Evolutionary conservation across 2,888 invertebrate species (phyloP).

Genomic region (Blastobasis lacticolella): DNA sequence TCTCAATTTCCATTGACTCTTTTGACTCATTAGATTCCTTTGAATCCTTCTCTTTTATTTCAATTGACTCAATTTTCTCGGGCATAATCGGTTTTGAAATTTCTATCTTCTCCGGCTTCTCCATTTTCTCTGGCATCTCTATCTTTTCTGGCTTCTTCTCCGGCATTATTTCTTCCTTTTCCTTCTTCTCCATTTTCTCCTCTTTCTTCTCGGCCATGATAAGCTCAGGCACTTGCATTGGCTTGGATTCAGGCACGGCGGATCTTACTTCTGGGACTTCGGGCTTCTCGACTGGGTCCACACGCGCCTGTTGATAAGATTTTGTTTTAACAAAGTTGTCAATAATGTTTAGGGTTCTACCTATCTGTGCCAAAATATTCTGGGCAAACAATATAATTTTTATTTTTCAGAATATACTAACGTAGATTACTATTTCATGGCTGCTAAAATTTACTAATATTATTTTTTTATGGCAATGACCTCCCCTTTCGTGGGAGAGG

Average conservation of each 20-base stretch:
- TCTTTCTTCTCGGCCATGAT: slow-evolving; percentile 49
- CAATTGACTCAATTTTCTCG: slow-evolving; percentile 20
- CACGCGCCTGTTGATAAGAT: slow-evolving; percentile 27
- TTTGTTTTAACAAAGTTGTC: too few relatives aligned
- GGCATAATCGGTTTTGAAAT: slow-evolving; percentile 14
- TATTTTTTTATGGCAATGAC: too few relatives aligned
- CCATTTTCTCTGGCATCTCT: slow-evolving; percentile 29
- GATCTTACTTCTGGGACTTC: slow-evolving; percentile 33
- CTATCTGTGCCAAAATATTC: too few relatives aligned
- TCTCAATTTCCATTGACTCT: slow-evolving; percentile 3
- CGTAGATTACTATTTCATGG: too few relatives aligned
- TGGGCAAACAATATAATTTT: too few relatives aligned
- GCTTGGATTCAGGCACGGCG: slow-evolving; percentile 30
- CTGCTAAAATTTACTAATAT: too few relatives aligned
- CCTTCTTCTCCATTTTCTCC: slow-evolving; percentile 32
- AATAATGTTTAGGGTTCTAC: too few relatives aligned
- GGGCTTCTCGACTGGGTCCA: slow-evolving; percentile 31
- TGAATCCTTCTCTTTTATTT: slow-evolving; percentile 13
- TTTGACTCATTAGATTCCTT: too few relatives aligned
- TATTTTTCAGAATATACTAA: too few relatives aligned
- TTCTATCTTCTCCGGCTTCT: slow-evolving; percentile 16
- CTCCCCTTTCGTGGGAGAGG: too few relatives aligned
- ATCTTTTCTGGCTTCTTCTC: slow-evolving; percentile 27
- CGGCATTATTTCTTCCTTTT: slow-evolving; percentile 15
- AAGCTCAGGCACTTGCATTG: slow-evolving; percentile 56